These are phyloP conservation scores for Platanista minor DNA, from an alignment of 2,113 vertebrate species.

Conservation along the genomic window DNA sequence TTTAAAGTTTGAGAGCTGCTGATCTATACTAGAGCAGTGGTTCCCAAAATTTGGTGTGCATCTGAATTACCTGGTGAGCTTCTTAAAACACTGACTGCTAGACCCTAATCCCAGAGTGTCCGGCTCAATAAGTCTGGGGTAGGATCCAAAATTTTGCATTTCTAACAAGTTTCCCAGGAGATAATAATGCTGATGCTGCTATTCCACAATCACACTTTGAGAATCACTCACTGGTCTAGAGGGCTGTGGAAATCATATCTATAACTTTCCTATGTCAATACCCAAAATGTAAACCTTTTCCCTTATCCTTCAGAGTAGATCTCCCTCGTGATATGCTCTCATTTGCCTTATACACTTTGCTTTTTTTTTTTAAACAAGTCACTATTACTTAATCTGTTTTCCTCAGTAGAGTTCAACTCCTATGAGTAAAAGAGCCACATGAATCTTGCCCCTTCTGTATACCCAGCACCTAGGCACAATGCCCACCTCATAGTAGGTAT, in stretches of 20 bases:
- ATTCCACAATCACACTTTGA: not conserved
- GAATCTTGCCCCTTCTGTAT: not conserved
- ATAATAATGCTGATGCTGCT: not conserved
- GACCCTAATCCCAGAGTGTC: not conserved
- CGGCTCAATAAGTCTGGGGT: not conserved
- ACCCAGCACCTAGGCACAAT: not conserved
- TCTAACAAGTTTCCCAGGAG: not conserved
- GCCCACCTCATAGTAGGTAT: not conserved
- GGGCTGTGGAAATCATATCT: not conserved
- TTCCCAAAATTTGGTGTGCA: not conserved
- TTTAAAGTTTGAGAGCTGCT: not conserved
- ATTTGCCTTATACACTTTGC: not conserved
- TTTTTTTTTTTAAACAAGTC: not conserved
- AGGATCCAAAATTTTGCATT: not conserved
- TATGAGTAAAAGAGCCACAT: not conserved
- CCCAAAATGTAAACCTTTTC: not conserved
- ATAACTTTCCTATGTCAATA: not conserved
- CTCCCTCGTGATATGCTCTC: not conserved
- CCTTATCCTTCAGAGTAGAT: not conserved
- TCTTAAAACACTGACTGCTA: not conserved
- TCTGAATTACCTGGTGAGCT: not conserved
- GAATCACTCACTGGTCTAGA: not conserved
- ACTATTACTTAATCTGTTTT: not conserved
- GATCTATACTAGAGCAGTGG: not conserved
- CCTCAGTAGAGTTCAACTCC: not conserved